Evolutionary conservation across 2,113 vertebrate species (phyloP), one percentile per base, ranked within the genome.

Genomic region (Pelmatolapia mariae): DNA sequence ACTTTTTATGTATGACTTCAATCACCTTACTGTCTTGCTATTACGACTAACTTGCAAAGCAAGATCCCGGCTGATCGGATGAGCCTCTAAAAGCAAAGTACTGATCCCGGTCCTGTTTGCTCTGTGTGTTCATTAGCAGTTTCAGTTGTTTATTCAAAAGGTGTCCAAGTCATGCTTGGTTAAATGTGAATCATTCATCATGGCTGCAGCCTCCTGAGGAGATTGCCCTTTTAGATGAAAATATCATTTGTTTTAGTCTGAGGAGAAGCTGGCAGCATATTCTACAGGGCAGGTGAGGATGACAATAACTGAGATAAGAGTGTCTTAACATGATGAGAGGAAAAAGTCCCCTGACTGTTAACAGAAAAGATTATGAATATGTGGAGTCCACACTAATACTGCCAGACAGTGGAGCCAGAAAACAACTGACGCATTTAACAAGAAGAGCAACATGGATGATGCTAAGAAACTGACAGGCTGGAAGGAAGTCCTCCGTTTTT

Each of bases 351-450:
- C 31, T 87, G 85, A 84, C 83, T 92, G 68, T 91, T 86, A 73
- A 86, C 12, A 68, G 79, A 43, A 38, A 53, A 89, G 87, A 86
- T 89, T 53, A 91, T 85, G 29, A 92, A 87, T 86, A 81, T 53
- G 59, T 59, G 31, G 50, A 24, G 76, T 89, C 81, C 40, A 83
- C 10, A 86, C 43, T 59, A 80, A 81, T 73, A 31, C 80, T 22
- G 79, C 86, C 57, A 87, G 85, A 81, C 87, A 89, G 90, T 80
- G 73, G 40, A 82, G 92, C 73, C 43, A 81, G 85, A 87, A 91
- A 86, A 89, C 84, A 94, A 89, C 82, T 89, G 89, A 81, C n/a
- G 79, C 85, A 80, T 86, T 92, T 89, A 90, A 90, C 57, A 89
- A 81, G 85, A 89, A 79, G 85, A 79, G 80, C 61, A 53, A 56